phyloP scores from a whole-genome alignment of 2,888 invertebrate species.

The Campaea margaritaria region DNA sequence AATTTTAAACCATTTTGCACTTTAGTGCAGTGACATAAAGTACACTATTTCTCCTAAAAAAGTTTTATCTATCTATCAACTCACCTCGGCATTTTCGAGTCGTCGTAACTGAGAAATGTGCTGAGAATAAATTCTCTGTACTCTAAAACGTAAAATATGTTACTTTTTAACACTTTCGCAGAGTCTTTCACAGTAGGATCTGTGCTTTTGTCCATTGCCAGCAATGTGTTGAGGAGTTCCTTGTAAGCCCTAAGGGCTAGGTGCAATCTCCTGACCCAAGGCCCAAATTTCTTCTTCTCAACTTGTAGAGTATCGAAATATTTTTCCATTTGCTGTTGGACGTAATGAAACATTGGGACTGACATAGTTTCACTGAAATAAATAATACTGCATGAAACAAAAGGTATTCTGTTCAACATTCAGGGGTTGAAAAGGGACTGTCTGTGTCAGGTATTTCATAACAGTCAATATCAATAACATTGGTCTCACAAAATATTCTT shows the following conservation, averaged over 20 bases:
- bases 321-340: conserved; percentile 95
- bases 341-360: conserved; percentile 95
- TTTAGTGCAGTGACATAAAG: too few species aligned
- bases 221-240: conserved; percentile 93
- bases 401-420: conserved; percentile 8
- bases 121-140: conserved; percentile 95
- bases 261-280: conserved; percentile 95
- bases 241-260: conserved; percentile 91
- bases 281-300: conserved; percentile 93
- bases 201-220: conserved; percentile 91
- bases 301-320: conserved; percentile 93
- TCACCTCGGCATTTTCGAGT: conserved; percentile 93
- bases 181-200: conserved; percentile 90
- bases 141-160: conserved; percentile 96
- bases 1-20: too few species aligned
- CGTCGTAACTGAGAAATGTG: conserved; percentile 92
- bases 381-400: conserved; percentile 15
- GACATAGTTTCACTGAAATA: conserved; percentile 95
- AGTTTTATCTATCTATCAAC: conserved; percentile 47
- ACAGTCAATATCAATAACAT: conserved; percentile 31
- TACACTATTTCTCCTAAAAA: too few species aligned
- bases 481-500: conserved; percentile 26
- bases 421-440: conserved; percentile 13
- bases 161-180: conserved; percentile 94
- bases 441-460: conserved; percentile 32